Percentiles rank a stretch among this genome's conserved stretches.
Evolutionary conservation across 2,888 invertebrate genomes (phyloP).

Genomic region (Phaedon cochleariae): DNA sequence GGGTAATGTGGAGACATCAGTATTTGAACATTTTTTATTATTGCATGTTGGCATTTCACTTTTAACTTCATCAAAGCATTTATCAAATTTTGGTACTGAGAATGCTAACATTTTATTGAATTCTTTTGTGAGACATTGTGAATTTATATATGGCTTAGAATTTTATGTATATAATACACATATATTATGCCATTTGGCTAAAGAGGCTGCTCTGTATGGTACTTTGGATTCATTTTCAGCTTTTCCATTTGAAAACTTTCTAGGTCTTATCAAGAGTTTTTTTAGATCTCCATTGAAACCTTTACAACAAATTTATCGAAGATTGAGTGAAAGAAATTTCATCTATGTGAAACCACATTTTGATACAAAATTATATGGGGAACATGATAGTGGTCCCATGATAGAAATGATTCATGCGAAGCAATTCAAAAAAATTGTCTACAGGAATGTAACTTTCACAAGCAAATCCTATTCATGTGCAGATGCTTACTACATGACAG

Average conservation of each 20-base stretch:
- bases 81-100: constrained; percentile 2
- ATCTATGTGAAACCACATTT: too few species aligned
- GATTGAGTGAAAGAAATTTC: constrained; percentile 11
- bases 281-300: constrained; percentile 18
- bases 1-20: constrained; percentile 13
- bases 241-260: constrained; percentile 26
- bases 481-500: too few species aligned
- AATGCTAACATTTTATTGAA: constrained; percentile 13
- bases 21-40: constrained; percentile 28
- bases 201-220: constrained; percentile 22
- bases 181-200: constrained; percentile 20
- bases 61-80: constrained; percentile 2
- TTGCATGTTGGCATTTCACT: constrained; percentile 21
- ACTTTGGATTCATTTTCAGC: constrained; percentile 24
- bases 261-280: constrained; percentile 19
- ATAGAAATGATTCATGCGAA: too few species aligned
- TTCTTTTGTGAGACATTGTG: constrained; percentile 18
- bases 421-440: too few species aligned
- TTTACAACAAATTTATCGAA: constrained; percentile 19
- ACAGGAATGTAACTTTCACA: neutral
- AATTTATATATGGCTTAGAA: constrained; percentile 19
- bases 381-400: too few species aligned
- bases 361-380: too few species aligned
- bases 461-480: too few species aligned
- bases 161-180: constrained; percentile 28